Percentiles rank a stretch among this genome's conserved stretches.
phyloP scores from a whole-genome alignment of 1,140 invertebrate species.

The Trichonephila clavata region DNA sequence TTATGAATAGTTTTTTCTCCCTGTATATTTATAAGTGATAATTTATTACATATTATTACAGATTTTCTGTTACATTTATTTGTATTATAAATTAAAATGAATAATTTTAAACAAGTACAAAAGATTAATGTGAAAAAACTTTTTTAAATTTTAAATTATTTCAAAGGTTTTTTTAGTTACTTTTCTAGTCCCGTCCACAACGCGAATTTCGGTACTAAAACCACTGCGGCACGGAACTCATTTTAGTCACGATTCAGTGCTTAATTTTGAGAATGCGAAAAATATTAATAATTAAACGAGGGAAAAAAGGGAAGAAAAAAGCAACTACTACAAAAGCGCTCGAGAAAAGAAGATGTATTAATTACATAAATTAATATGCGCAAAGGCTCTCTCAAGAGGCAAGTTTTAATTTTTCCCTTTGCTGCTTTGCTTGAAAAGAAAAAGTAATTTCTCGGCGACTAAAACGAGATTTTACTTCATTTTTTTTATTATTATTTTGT shows the following conservation, averaged over 20 bases:
- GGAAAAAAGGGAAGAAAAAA: conserved; percentile 39
- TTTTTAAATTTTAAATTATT: too few relatives aligned
- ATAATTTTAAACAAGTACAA: too few relatives aligned
- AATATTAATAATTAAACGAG: conserved; percentile 72
- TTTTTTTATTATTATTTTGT: conserved; percentile 16
- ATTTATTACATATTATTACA: too few relatives aligned
- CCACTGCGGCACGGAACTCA: conserved; percentile 1
- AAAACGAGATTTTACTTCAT: conserved; percentile 50
- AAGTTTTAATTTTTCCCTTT: conserved; percentile 49
- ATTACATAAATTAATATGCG: conserved; percentile 77
- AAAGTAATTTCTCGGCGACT: conserved; percentile 58
- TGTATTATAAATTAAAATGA: too few relatives aligned
- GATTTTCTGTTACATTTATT: too few relatives aligned
- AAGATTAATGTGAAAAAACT: too few relatives aligned
- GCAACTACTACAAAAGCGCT: conserved; percentile 55
- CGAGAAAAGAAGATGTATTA: conserved; percentile 74
- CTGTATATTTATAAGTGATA: too few relatives aligned
- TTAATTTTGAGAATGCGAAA: conserved; percentile 53
- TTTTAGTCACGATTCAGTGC: conserved; percentile 49
- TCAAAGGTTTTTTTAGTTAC: too few relatives aligned
- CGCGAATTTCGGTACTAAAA: background rate
- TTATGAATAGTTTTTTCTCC: too few relatives aligned
- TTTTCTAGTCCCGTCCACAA: too few relatives aligned
- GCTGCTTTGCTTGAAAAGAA: conserved; percentile 40
- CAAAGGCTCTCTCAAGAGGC: conserved; percentile 64